Evolutionary conservation across 1,140 invertebrate species (phyloP), one percentile per base, ranked within the genome.

Genomic region (Zeugodacus cucurbitae): DNA sequence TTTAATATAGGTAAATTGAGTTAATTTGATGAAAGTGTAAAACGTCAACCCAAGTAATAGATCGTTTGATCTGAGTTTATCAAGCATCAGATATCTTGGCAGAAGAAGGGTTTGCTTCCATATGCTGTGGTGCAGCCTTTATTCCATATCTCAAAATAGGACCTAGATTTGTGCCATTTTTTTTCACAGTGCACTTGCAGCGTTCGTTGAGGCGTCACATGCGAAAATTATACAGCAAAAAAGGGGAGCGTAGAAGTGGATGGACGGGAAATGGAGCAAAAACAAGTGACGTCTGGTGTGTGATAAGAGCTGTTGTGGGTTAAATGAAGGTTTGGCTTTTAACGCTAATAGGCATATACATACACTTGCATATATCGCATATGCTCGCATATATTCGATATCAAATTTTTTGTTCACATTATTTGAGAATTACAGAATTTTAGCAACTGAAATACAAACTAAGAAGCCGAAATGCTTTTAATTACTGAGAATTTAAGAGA

Each of bases 231-330:
- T 54, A 44, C 22, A 54, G 41, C 74, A 48, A 82, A 78, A 78
- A 10, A 34, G 37, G 20, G 41, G 22, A 32, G 41, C 17, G n/a
- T 20, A 59, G 41, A 78, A 48, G 41, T 48, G 41, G 37, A 26
- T 78, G 7, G 5, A 32, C 10, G 74, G 74, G 74, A 78, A 78
- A 82, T 82, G 74, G 74, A 48, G 74, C 74, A 82, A 82, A 82
- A 29, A 4, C n/a, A 82, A 48, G 41, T 37, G 58, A 62, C 58
- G 41, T 26, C 41, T 54, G 37, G 7, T 41, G n/a, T 29, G 22
- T 82, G 26, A 10, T 29, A 82, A 26, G 41, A 48, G 74, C 37
- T 26, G 7, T 48, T 82, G 22, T 4, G 8, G 20, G 8, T 29
- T 82, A 22, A 82, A 48, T 82, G 74, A 29, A 29, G n/a, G 26